Conservation (phyloP, 2,797 vertebrate genomes). For the Chelidonichthys spinosus region DNA sequence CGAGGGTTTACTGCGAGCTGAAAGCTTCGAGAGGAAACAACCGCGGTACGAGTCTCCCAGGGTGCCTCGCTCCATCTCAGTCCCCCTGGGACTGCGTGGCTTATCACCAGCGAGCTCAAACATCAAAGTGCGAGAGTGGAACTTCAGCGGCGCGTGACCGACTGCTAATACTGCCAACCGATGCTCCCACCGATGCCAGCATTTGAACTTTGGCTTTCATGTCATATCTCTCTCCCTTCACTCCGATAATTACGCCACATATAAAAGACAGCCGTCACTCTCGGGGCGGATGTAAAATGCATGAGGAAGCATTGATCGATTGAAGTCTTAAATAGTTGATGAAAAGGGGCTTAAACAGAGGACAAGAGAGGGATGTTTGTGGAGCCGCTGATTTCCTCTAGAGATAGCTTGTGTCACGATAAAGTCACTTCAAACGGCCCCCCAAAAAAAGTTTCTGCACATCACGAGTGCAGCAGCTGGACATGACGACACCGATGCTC, state of each 20-base stretch:
- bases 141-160: constrained; percentile 16
- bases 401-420: constrained; percentile 44
- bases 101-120: constrained; percentile 49
- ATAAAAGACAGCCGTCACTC: constrained; percentile 22
- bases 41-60: constrained; percentile 9
- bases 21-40: neutral
- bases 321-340: constrained; percentile 39
- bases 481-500: constrained; percentile 3
- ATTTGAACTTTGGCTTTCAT: constrained; percentile 46
- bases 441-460: neutral
- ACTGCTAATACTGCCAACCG: constrained; percentile 18
- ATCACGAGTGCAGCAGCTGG: constrained; percentile 33
- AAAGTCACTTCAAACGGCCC: constrained; percentile 51
- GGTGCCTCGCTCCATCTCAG: constrained; percentile 20
- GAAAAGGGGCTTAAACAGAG: constrained; percentile 16
- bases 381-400: constrained; percentile 11
- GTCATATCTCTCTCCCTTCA: constrained; percentile 26
- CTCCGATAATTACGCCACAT: constrained; percentile 22
- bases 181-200: constrained; percentile 11
- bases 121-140: constrained; percentile 58
- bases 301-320: constrained; percentile 26
- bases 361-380: neutral
- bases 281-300: constrained; percentile 10
- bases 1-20: no score
- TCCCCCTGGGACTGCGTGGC: constrained; percentile 29